Conservation (phyloP, 2,888 invertebrate species). For the Nysson spinosus region DNA sequence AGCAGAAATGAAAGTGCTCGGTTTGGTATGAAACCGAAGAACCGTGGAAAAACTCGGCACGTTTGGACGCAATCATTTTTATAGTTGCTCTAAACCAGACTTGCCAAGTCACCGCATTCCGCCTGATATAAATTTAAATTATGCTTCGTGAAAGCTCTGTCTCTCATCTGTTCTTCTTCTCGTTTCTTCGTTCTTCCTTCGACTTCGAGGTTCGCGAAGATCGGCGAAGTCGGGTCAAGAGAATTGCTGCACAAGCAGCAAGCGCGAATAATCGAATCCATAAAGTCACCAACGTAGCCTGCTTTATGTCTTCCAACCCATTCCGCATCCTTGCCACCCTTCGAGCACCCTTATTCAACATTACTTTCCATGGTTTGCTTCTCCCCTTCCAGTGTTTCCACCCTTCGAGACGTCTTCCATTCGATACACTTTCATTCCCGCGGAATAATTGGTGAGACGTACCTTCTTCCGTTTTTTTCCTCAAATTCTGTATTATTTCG, state of each 20-base stretch:
- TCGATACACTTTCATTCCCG: too few species aligned
- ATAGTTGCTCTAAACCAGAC: constrained; percentile 33
- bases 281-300: constrained; percentile 53
- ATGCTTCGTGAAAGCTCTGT: constrained; percentile 29
- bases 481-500: too few species aligned
- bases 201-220: constrained; percentile 12
- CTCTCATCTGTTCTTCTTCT: constrained; percentile 1
- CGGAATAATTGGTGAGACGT: too few species aligned
- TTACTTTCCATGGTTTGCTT: too few species aligned
- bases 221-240: constrained; percentile 27
- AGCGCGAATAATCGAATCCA: constrained; percentile 62
- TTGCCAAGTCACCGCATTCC: constrained; percentile 39
- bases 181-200: too few species aligned
- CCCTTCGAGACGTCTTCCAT: not conserved
- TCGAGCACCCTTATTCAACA: too few species aligned
- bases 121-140: constrained; percentile 60
- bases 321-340: not conserved
- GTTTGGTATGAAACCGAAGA: constrained; percentile 1
- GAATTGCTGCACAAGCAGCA: constrained; percentile 56
- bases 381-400: not conserved
- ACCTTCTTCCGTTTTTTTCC: too few species aligned
- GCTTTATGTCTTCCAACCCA: constrained; percentile 47
- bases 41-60: constrained; percentile 17
- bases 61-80: constrained; percentile 46
- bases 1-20: too few species aligned